Base-by-base conservation (phyloP, 2,113 vertebrate genomes). In the Herpetotheres cachinnans region DNA sequence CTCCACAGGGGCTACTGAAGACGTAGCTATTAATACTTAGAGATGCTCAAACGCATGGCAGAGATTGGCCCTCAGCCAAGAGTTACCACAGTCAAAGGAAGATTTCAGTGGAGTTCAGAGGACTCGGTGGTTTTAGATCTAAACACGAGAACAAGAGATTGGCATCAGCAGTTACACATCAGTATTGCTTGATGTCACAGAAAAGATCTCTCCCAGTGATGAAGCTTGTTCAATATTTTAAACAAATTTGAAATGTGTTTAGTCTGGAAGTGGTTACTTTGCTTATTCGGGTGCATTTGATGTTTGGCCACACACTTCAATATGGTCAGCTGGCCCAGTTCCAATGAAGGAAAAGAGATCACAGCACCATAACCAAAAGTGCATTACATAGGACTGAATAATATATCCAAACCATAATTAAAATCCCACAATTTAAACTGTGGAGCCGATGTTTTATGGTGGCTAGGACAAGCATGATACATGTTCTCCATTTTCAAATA, bases 251-350 rank as follows among this genome's bases (percentile, higher is more conserved):
- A 73, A 88, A 50, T 5, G 29, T 91, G 87, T 96, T 97, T 97
- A 93, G 94, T 96, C 96, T 97, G 95, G 74, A 88, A 96, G 69
- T 26, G 58, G 93, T 94, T 95, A 66, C 84, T 90, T 91, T 93
- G 86, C 78, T 95, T 95, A 89, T 89, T 82, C 4, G 9, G 86
- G 66, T 76, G 67, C 65, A 91, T 96, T 86, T 96, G 89, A 89
- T 91, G 54, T 86, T 93, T 90, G 92, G 86, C 73, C 84, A 61
- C 74, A 73, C 59, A 40, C 49, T 49, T 54, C 42, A 95, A 73
- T 73, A 36, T 5, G 59, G 90, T n/a, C 58, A 89, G 36, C 61
- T 92, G 89, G 87, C 66, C 24, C 49, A 24, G 42, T 42, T 93
- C 91, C 95, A 93, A 47, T 1, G 2, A 46, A 94, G 58, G 74